Percentiles rank a stretch among this genome's conserved stretches.
phyloP scores from a whole-genome alignment of 2,888 invertebrate genomes.

The Frankliniella fusca region DNA sequence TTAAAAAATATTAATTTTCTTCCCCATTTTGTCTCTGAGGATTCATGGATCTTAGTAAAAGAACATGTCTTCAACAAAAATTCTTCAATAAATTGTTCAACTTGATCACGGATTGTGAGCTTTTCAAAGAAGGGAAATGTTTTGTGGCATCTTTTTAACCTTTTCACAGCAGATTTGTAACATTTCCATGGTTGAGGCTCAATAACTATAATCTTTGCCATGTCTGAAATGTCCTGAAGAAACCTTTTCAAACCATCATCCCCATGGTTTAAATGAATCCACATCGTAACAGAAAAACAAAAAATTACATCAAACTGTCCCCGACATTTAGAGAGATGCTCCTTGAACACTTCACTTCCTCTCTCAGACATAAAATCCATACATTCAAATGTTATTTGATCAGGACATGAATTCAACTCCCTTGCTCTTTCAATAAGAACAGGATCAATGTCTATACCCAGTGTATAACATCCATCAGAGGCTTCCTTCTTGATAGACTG shows the following conservation, averaged over 20 bases:
- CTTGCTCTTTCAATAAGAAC: slow-evolving; percentile 63
- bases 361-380: slow-evolving; percentile 57
- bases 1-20: slow-evolving; percentile 64
- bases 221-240: slow-evolving; percentile 54
- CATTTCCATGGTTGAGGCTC: slow-evolving; percentile 86
- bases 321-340: slow-evolving; percentile 49
- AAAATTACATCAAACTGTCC: slow-evolving; percentile 61
- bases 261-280: slow-evolving; percentile 83
- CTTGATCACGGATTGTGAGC: slow-evolving; percentile 58
- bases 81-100: slow-evolving; percentile 59
- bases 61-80: slow-evolving; percentile 50
- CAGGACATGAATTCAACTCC: slow-evolving; percentile 49
- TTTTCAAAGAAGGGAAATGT: slow-evolving; percentile 59
- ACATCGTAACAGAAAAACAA: slow-evolving; percentile 84
- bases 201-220: slow-evolving; percentile 59
- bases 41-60: slow-evolving; percentile 56
- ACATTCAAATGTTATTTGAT: slow-evolving; percentile 55
- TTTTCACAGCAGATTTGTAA: slow-evolving; percentile 69
- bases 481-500: slow-evolving; percentile 44
- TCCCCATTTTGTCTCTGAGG: slow-evolving; percentile 61
- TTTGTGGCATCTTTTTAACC: slow-evolving; percentile 60
- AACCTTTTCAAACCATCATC: slow-evolving; percentile 66
- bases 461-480: slow-evolving; percentile 45
- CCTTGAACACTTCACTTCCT: slow-evolving; percentile 46
- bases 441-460: slow-evolving; percentile 74